Evolutionary conservation across 2,797 vertebrate genomes (phyloP).

Genomic region (Labroides dimidiatus): DNA sequence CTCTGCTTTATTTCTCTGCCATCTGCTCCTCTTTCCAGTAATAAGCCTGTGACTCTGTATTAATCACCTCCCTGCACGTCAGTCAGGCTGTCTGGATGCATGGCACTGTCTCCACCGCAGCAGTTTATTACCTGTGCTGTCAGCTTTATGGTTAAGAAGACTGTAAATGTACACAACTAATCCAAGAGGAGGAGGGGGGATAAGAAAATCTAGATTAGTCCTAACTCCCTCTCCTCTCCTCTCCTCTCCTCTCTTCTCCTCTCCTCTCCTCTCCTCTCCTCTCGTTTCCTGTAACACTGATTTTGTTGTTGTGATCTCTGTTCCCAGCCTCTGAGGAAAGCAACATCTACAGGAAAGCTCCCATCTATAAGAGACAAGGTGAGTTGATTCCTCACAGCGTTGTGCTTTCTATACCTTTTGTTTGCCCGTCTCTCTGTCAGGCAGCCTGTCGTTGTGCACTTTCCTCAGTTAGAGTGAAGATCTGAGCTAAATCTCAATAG

Average conservation of each 20-base stretch:
- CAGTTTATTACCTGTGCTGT: conserved; percentile 59
- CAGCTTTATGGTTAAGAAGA: conserved; percentile 53
- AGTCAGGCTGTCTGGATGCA: conserved; percentile 61
- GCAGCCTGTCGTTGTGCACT: background rate
- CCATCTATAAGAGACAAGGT: conserved; percentile 97
- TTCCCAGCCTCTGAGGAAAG: conserved; percentile 88
- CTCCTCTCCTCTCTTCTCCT: background rate
- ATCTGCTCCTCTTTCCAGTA: conserved; percentile 57
- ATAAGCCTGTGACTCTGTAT: conserved; percentile 45
- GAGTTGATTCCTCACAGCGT: conserved; percentile 40
- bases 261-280: background rate
- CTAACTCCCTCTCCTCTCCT: background rate
- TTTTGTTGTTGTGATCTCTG: conserved; percentile 37
- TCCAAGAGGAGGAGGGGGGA: conserved; percentile 38
- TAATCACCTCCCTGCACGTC: conserved; percentile 57
- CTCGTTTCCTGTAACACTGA: conserved; percentile 9
- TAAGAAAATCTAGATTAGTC: conserved; percentile 21
- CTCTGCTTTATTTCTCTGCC: conserved; percentile 45
- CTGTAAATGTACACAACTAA: conserved; percentile 50
- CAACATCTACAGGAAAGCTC: conserved; percentile 96
- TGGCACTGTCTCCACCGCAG: conserved; percentile 17
- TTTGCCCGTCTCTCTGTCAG: conserved; percentile 6
- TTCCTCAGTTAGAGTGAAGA: conserved; percentile 1
- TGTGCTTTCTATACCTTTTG: conserved; percentile 13
- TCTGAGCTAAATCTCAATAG: conserved; percentile 18